Percentiles rank a stretch among this genome's conserved stretches.
phyloP scores from a whole-genome alignment of 1,140 invertebrate species.

The Heliconius nattereri region DNA sequence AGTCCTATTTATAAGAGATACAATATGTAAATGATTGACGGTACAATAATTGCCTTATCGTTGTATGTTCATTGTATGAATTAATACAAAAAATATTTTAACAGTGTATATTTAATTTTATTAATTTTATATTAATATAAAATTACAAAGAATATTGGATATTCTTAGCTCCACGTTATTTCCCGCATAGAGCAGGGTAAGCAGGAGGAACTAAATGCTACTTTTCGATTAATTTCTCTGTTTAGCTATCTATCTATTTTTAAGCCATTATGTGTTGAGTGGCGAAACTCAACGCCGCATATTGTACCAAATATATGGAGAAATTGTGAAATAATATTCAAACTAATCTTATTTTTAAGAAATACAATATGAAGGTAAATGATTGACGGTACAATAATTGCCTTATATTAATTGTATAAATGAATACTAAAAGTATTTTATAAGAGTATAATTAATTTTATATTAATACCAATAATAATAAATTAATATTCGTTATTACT shows the following conservation, averaged over 20 bases:
- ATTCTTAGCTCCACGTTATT: neutral
- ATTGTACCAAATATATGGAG: neutral
- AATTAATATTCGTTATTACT: neutral
- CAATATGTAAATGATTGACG: neutral
- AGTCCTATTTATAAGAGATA: neutral
- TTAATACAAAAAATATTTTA: neutral
- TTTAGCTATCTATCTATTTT: neutral
- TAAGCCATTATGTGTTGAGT: neutral
- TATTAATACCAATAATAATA: neutral
- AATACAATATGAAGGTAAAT: neutral
- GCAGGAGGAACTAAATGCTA: neutral
- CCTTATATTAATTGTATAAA: neutral
- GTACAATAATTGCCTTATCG: neutral
- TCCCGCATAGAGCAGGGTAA: neutral
- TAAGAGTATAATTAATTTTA: conserved; percentile 2
- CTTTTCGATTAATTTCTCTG: neutral
- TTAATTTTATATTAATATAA: neutral
- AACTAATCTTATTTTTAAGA: neutral
- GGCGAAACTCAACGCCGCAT: neutral
- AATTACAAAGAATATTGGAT: neutral
- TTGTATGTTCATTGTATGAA: neutral
- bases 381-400: neutral
- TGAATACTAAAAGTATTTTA: neutral
- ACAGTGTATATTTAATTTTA: neutral
- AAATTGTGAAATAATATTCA: neutral